These are phyloP conservation scores for Cosmorhoe ocellata DNA, from an alignment of 2,888 invertebrate species.

Conservation along the genomic window DNA sequence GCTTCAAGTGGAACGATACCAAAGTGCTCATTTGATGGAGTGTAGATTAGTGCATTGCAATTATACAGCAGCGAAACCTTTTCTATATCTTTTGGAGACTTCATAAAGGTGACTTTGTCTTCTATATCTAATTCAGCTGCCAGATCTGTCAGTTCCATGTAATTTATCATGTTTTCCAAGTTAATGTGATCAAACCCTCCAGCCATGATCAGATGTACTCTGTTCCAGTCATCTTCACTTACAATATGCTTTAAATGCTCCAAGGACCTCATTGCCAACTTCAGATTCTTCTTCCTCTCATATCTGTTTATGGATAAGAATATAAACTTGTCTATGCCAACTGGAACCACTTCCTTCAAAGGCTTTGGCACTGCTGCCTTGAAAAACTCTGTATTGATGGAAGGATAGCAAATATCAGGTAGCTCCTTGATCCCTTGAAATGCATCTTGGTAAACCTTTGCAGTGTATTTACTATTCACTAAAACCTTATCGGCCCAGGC, in stretches of 20 bases:
- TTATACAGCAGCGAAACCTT: constrained; percentile 91
- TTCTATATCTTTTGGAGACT: constrained; percentile 92
- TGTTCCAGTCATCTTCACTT: constrained; percentile 81
- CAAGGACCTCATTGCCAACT: constrained; percentile 91
- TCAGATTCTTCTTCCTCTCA: constrained; percentile 98
- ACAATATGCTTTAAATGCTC: constrained; percentile 83
- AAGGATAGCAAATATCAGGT: constrained; percentile 96
- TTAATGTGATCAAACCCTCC: constrained; percentile 98
- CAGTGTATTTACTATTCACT: constrained; percentile 98
- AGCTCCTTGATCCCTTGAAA: constrained; percentile 88
- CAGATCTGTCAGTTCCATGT: constrained; percentile 87
- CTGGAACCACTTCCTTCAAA: constrained; percentile 75
- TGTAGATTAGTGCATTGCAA: constrained; percentile 93
- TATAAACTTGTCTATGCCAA: constrained; percentile 83
- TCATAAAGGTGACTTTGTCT: constrained; percentile 90
- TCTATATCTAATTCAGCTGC: constrained; percentile 85
- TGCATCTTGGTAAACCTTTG: constrained; percentile 92
- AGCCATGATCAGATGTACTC: constrained; percentile 93
- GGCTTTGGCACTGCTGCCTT: constrained; percentile 76
- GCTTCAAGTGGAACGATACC: constrained; percentile 99
- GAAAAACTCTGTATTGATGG: constrained; percentile 91
- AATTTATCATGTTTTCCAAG: constrained; percentile 93
- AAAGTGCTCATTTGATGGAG: constrained; percentile 98
- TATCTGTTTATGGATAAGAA: constrained; percentile 98
- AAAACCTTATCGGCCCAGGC: constrained; percentile 93